A percentile compares a stretch with the other conserved stretches of the same genome.
phyloP scores from a whole-genome alignment of 2,113 vertebrate species.

The Oryctolagus cuniculus region DNA sequence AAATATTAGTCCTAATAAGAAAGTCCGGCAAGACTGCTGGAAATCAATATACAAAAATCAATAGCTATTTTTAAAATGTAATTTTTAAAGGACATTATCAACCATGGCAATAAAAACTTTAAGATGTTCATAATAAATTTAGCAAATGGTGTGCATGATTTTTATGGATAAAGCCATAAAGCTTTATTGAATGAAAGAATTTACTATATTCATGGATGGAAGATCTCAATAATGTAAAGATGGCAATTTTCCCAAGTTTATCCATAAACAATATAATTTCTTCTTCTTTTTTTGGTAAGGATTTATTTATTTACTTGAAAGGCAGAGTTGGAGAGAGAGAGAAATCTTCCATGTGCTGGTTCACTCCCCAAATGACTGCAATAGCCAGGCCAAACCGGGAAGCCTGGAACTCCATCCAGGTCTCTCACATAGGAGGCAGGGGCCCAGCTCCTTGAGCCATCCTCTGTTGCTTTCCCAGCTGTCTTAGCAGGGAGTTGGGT shows the following conservation, averaged over 20 bases:
- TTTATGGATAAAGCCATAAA: conserved; percentile 70
- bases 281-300: no score
- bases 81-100: conserved; percentile 73
- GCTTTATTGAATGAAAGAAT: conserved; percentile 57
- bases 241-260: conserved; percentile 25
- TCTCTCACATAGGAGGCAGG: no score
- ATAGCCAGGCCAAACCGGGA: no score
- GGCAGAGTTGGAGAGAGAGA: no score
- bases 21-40: conserved; percentile 57
- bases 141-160: conserved; percentile 59
- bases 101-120: conserved; percentile 67
- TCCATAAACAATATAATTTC: background rate
- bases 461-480: no score
- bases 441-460: no score
- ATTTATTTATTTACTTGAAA: no score
- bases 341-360: no score
- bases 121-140: conserved; percentile 74
- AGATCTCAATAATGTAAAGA: conserved; percentile 42
- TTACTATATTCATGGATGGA: conserved; percentile 50
- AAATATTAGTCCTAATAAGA: conserved; percentile 63
- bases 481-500: no score
- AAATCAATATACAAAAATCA: conserved; percentile 79
- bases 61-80: conserved; percentile 71
- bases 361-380: no score
- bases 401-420: no score